These are phyloP conservation scores for Linyphia triangularis DNA, from an alignment of 2,888 invertebrate species.

Conservation along the genomic window DNA sequence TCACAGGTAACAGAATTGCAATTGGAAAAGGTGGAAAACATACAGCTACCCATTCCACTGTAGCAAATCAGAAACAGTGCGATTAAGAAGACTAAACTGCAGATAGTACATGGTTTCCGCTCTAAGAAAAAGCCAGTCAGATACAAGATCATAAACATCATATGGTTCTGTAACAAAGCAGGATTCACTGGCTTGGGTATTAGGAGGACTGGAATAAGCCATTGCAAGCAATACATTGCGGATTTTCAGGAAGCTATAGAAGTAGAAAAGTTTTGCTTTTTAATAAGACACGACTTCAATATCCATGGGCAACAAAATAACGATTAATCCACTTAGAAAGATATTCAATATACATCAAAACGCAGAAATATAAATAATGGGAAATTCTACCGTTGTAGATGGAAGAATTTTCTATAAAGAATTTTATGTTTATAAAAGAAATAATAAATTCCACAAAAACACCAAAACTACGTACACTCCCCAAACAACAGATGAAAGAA, in stretches of 20 bases:
- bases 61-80: conserved; percentile 97
- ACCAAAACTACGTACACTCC: conserved; percentile 19
- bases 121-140: conserved; percentile 97
- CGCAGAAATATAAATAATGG: background rate
- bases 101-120: conserved; percentile 97
- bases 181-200: conserved; percentile 99
- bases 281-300: conserved; percentile 20
- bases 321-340: background rate
- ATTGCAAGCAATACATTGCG: conserved; percentile 96
- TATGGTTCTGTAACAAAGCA: conserved; percentile 95
- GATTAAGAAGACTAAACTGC: conserved; percentile 95
- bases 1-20: conserved; percentile 72
- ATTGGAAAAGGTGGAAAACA: conserved; percentile 83
- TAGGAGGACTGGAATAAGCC: conserved; percentile 96
- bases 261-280: background rate
- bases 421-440: conserved; percentile 3
- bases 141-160: conserved; percentile 98
- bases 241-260: background rate
- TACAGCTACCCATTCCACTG: conserved; percentile 95
- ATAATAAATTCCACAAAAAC: background rate
- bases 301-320: conserved; percentile 4
- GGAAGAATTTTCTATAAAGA: background rate
- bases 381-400: background rate
- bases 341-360: background rate
- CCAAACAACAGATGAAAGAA: conserved; percentile 1